These are phyloP conservation scores for Drosophila orena DNA, from an alignment of 1,140 invertebrate genomes.

Conservation along the genomic window DNA sequence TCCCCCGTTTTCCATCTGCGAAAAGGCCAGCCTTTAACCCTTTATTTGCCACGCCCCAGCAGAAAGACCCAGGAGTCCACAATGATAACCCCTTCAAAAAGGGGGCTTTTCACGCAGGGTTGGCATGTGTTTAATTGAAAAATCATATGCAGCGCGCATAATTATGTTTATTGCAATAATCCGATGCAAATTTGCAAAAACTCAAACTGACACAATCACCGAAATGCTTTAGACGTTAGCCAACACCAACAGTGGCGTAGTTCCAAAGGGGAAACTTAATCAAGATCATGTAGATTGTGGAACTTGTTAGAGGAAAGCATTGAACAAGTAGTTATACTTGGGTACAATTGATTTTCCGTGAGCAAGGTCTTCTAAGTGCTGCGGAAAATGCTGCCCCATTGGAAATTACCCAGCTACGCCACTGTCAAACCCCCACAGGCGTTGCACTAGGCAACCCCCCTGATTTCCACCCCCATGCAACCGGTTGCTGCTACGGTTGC, in stretches of 20 bases:
- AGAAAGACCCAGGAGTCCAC: background rate
- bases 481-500: conserved; percentile 26
- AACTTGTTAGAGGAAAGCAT: too few relatives aligned
- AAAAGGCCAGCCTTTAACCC: conserved; percentile 39
- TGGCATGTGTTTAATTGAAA: conserved; percentile 84
- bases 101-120: conserved; percentile 16
- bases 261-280: background rate
- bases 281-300: too few relatives aligned
- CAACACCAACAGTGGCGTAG: conserved; percentile 12
- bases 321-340: too few relatives aligned
- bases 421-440: background rate
- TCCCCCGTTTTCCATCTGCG: background rate
- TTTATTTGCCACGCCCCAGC: conserved; percentile 63
- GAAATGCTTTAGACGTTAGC: conserved; percentile 59
- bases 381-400: too few relatives aligned
- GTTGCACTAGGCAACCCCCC: background rate
- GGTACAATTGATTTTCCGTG: background rate
- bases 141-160: conserved; percentile 83
- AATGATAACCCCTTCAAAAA: conserved; percentile 3
- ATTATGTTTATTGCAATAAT: conserved; percentile 84
- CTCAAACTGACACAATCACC: conserved; percentile 71
- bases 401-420: background rate
- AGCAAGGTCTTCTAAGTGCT: too few relatives aligned
- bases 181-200: conserved; percentile 76
- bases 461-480: conserved; percentile 7